Evolutionary conservation across 2,113 vertebrate species (phyloP).

Genomic region (Rhineura floridana): DNA sequence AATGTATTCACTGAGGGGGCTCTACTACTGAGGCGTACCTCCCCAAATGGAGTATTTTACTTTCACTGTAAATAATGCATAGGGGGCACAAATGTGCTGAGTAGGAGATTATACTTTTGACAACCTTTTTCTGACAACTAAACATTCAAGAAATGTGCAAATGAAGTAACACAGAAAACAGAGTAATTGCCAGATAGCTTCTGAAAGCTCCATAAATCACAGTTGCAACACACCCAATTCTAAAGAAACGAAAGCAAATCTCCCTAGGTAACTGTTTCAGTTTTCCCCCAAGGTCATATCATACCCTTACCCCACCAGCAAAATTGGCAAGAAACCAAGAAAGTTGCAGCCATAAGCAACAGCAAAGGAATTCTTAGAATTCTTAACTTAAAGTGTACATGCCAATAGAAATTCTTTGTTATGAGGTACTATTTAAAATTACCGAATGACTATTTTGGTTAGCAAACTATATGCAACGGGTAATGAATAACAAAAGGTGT

Average conservation of each 20-base stretch:
- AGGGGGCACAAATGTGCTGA: not conserved
- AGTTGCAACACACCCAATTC: not conserved
- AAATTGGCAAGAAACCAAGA: constrained; percentile 28
- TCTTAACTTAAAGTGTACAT: not conserved
- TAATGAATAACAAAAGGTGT: constrained; percentile 25
- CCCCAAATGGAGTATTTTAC: not conserved
- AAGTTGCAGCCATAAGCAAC: not conserved
- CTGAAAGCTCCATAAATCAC: constrained; percentile 2
- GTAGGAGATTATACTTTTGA: not conserved
- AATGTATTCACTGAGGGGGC: too few species aligned
- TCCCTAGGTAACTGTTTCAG: constrained; percentile 1
- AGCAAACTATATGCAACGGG: not conserved
- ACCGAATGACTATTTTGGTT: not conserved
- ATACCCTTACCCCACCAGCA: constrained; percentile 10
- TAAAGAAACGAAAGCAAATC: not conserved
- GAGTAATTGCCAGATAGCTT: not conserved
- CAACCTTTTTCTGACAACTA: not conserved
- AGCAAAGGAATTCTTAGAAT: constrained; percentile 16
- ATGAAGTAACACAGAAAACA: not conserved
- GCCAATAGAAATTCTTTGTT: constrained; percentile 20
- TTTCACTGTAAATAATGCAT: not conserved
- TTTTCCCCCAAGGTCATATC: constrained; percentile 1
- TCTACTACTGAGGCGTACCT: not conserved
- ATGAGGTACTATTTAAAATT: constrained; percentile 26
- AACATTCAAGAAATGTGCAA: not conserved